A percentile compares a stretch with the other conserved stretches of the same genome.
phyloP scores from a whole-genome alignment of 2,888 invertebrate species.

The Chrysopilus asiliformis region DNA sequence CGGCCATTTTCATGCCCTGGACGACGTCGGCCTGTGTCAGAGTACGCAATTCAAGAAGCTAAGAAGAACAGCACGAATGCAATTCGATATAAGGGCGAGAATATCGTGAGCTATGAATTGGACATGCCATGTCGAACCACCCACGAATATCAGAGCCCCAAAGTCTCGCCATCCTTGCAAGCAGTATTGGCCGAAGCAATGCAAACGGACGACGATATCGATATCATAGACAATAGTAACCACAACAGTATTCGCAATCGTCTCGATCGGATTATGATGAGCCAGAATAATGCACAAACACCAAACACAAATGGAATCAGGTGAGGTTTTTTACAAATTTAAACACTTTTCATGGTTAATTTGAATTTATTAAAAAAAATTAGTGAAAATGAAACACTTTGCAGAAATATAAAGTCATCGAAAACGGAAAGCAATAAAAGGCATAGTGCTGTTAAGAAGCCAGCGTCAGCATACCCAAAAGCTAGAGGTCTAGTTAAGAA shows the following conservation, averaged over 20 bases:
- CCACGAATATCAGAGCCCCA: slow-evolving; percentile 35
- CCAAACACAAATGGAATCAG: slow-evolving; percentile 6
- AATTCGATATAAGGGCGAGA: slow-evolving; percentile 33
- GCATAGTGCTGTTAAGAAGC: slow-evolving; percentile 27
- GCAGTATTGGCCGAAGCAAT: slow-evolving; percentile 36
- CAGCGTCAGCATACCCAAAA: slow-evolving; percentile 36
- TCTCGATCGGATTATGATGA: slow-evolving; percentile 31
- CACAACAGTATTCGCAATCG: slow-evolving; percentile 32
- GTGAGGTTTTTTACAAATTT: not conserved
- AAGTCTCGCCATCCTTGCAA: slow-evolving; percentile 34
- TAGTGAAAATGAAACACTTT: slow-evolving; percentile 13
- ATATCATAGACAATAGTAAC: slow-evolving; percentile 29
- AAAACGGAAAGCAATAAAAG: slow-evolving; percentile 29
- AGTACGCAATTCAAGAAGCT: slow-evolving; percentile 40
- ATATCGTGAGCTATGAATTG: slow-evolving; percentile 34
- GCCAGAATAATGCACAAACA: slow-evolving; percentile 28
- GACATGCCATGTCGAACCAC: slow-evolving; percentile 37
- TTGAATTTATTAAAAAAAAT: not conserved
- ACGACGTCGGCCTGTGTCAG: slow-evolving; percentile 49
- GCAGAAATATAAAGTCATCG: slow-evolving; percentile 23
- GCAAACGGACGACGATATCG: slow-evolving; percentile 36
- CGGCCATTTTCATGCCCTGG: slow-evolving; percentile 52
- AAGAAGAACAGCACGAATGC: slow-evolving; percentile 26
- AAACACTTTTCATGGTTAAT: not conserved
- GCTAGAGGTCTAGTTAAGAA: slow-evolving; percentile 35